Evolutionary conservation across 2,797 vertebrate genomes (phyloP).

Genomic region (Chelonia mydas): DNA sequence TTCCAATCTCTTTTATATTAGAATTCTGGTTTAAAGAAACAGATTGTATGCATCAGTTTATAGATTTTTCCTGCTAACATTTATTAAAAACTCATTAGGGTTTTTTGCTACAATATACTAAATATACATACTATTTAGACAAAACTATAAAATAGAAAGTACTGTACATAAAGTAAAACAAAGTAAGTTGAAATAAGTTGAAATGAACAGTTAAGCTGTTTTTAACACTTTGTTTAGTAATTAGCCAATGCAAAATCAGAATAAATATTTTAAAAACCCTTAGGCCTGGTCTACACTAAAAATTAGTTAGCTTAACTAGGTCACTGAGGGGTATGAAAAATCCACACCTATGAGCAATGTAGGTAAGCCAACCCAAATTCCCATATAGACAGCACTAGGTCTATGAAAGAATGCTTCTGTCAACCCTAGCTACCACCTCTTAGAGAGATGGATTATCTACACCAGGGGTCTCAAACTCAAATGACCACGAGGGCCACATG

Average conservation of each 20-base stretch:
- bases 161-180: neutral
- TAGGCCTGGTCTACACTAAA: neutral
- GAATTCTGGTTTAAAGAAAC: neutral
- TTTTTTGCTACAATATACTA: neutral
- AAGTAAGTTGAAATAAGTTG: neutral
- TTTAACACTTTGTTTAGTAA: neutral
- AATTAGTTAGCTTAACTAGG: neutral
- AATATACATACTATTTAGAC: neutral
- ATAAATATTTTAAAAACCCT: neutral
- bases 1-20: neutral
- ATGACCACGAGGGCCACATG: no score
- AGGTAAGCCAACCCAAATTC: neutral
- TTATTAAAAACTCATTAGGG: neutral
- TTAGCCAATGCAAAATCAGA: neutral
- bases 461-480: no score
- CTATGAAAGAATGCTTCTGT: neutral
- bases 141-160: neutral
- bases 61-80: neutral
- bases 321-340: neutral
- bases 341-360: neutral
- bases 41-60: accelerated
- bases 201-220: neutral
- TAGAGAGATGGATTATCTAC: neutral
- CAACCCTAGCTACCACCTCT: neutral
- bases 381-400: neutral